phyloP scores from a whole-genome alignment of 2,113 vertebrate genomes.

The Rhabdornis inornatus region DNA sequence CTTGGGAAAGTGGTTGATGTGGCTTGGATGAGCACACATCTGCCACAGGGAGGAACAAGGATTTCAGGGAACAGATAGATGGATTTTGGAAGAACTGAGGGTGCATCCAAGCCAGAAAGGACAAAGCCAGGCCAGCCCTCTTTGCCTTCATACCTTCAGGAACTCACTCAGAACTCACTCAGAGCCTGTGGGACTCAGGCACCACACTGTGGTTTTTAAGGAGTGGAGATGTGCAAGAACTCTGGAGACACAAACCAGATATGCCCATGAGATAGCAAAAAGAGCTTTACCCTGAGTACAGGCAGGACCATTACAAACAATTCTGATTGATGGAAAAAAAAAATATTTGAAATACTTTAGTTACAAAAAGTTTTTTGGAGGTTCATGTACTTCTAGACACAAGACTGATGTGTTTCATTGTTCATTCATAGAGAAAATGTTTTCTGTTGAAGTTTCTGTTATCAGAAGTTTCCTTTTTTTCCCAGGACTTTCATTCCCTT shows the following conservation, averaged over 20 bases:
- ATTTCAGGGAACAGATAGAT: neutral
- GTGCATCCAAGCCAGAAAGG: neutral
- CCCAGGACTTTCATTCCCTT: neutral
- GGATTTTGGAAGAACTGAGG: neutral
- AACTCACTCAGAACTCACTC: neutral
- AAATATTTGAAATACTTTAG: neutral
- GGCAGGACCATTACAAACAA: neutral
- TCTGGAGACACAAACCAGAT: neutral
- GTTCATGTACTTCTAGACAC: neutral
- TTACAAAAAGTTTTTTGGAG: neutral
- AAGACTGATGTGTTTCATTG: neutral
- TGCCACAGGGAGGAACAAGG: neutral
- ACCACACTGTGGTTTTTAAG: neutral
- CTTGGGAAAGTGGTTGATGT: neutral
- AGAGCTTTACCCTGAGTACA: neutral
- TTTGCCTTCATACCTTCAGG: neutral
- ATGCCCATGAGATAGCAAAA: neutral
- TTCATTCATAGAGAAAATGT: neutral
- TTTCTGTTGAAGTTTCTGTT: neutral
- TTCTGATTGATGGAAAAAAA: neutral
- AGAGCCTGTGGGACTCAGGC: neutral
- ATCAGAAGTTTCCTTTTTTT: neutral
- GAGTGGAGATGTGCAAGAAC: neutral
- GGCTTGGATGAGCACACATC: rapidly evolving
- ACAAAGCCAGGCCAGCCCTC: neutral